A percentile compares a stretch with the other conserved stretches of the same genome.
phyloP scores from a whole-genome alignment of 2,113 vertebrate species.

The Hylia prasina region DNA sequence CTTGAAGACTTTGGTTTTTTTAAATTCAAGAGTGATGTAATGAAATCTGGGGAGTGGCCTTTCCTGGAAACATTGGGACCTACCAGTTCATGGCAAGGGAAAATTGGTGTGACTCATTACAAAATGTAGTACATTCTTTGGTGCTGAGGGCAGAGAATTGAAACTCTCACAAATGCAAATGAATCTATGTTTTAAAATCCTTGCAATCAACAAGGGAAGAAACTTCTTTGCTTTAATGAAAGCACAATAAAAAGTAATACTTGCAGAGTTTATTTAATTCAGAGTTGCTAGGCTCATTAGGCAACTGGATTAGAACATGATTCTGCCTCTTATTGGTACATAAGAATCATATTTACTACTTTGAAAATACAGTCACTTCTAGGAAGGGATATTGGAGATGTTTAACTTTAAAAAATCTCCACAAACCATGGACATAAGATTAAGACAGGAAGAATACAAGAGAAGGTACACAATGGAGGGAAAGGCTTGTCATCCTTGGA shows the following conservation, averaged over 20 bases:
- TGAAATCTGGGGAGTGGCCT: not conserved
- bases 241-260: constrained; percentile 29
- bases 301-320: not conserved
- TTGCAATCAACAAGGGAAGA: not conserved
- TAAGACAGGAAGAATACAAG: not conserved
- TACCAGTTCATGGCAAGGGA: not conserved
- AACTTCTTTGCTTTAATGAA: constrained; percentile 28
- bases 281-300: not conserved
- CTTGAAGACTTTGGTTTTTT: not conserved
- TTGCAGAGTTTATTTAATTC: constrained; percentile 41
- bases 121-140: not conserved
- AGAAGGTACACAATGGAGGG: not conserved
- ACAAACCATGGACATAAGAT: not conserved
- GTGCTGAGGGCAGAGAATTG: not conserved
- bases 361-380: not conserved
- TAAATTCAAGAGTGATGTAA: not conserved
- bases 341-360: not conserved
- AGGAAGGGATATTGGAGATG: not conserved
- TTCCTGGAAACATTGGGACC: not conserved
- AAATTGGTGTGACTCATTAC: not conserved
- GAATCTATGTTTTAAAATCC: not conserved
- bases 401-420: not conserved
- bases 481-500: not conserved
- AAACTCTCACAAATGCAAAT: not conserved
- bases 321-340: not conserved